A percentile compares a stretch with the other conserved stretches of the same genome.
phyloP scores from a whole-genome alignment of 2,797 vertebrate species.

The Apogon talboti region DNA sequence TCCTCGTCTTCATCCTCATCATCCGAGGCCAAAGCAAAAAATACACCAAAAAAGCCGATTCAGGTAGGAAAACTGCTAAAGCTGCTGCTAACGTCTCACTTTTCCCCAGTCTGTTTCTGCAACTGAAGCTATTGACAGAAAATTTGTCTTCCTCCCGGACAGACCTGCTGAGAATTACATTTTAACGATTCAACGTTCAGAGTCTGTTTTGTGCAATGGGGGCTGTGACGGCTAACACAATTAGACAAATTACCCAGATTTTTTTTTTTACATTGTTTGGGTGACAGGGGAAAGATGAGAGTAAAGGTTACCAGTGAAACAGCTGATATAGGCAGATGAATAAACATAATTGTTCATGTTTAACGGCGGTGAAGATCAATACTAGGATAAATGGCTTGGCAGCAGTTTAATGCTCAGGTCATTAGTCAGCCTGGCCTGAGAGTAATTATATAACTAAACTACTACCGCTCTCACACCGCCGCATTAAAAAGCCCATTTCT shows the following conservation, averaged over 20 bases:
- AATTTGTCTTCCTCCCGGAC: slow-evolving; percentile 32
- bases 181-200: slow-evolving; percentile 54
- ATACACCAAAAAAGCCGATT: slow-evolving; percentile 94
- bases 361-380: slow-evolving; percentile 70
- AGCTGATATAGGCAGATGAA: slow-evolving; percentile 53
- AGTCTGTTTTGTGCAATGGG: slow-evolving; percentile 42
- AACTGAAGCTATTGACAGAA: slow-evolving; percentile 20
- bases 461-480: slow-evolving; percentile 40
- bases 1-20: slow-evolving; percentile 96
- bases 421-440: slow-evolving; percentile 61
- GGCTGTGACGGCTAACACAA: slow-evolving; percentile 36
- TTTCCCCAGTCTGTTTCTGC: slow-evolving; percentile 9
- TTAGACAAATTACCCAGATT: slow-evolving; percentile 62
- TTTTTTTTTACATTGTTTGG: slow-evolving; percentile 50
- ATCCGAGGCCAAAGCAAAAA: slow-evolving; percentile 98
- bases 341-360: slow-evolving; percentile 70
- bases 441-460: slow-evolving; percentile 68
- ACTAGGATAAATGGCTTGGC: slow-evolving; percentile 70
- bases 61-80: no score
- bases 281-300: slow-evolving; percentile 56
- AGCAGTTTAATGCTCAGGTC: slow-evolving; percentile 62
- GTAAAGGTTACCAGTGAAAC: slow-evolving; percentile 53
- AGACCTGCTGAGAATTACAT: slow-evolving; percentile 44
- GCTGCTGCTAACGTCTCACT: slow-evolving; percentile 23
- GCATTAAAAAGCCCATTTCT: slow-evolving; percentile 53